These are phyloP conservation scores for Polypedilum pembai DNA, from an alignment of 1,140 invertebrate species.

Conservation along the genomic window DNA sequence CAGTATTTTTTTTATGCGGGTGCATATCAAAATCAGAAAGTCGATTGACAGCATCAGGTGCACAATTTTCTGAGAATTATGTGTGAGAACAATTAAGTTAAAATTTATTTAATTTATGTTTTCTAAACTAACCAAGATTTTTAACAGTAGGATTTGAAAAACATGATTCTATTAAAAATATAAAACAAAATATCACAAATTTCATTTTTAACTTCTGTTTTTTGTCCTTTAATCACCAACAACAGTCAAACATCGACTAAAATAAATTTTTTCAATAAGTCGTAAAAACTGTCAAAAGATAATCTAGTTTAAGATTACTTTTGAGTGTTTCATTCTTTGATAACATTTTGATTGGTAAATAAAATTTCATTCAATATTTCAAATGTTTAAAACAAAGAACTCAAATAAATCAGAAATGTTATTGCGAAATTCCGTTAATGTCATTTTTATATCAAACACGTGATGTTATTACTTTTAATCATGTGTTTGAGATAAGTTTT, in stretches of 20 bases:
- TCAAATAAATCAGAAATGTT: too few relatives aligned
- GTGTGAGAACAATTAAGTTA: neutral
- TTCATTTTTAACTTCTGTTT: neutral
- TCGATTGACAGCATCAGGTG: neutral
- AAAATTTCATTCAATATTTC: too few relatives aligned
- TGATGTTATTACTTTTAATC: too few relatives aligned
- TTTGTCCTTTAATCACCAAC: neutral
- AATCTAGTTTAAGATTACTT: neutral
- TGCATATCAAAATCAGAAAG: conserved; percentile 34
- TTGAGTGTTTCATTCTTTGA: neutral
- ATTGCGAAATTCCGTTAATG: neutral
- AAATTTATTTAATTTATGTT: neutral
- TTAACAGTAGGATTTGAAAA: neutral
- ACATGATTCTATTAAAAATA: neutral
- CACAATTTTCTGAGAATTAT: neutral
- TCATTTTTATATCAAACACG: too few relatives aligned
- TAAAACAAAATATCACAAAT: neutral
- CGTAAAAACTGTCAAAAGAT: neutral
- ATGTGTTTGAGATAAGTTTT: too few relatives aligned
- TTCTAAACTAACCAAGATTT: neutral
- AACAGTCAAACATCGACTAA: neutral
- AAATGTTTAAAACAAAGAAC: too few relatives aligned
- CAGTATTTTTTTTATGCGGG: conserved; percentile 30
- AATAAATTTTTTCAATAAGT: neutral
- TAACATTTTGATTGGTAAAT: neutral